Evolutionary conservation across 2,113 vertebrate genomes (phyloP), one percentile per base, ranked within the genome.

Genomic region (Aspiorhynchus laticeps): DNA sequence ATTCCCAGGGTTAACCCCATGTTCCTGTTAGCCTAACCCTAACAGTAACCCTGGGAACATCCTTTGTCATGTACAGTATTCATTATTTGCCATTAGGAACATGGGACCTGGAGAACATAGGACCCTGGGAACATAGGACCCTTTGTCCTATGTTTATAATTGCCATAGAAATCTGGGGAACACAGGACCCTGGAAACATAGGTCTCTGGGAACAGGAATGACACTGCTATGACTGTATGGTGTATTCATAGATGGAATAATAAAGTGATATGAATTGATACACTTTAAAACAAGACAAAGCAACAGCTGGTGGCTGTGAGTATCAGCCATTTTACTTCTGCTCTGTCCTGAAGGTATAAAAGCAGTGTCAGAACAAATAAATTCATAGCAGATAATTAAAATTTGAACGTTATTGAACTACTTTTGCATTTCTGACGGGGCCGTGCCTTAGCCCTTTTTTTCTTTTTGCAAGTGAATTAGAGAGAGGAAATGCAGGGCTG

Each of bases 401-500:
- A 17, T 69, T 8, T 69, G 14, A 73, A 38, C 31, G 3, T 24
- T 38, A 21, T 21, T 48, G 11, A 48, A 48, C 0, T 2, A 2
- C 17, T 38, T 88, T 80, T 82, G 38, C 59, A 36, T 63, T 80
- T 85, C 41, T 81, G 80, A 74, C 53, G 51, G 38, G 24, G 80
- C 33, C 65, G 48, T 86, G 84, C 86, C 80, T 36, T 41, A 73
- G 0, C 7, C 33, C 5, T 38, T 73, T 36, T 36, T 36, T 24
- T 73, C 17, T 71, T 80, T 88, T 63, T 75, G 63, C 9, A 53
- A 84, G 21, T 33, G 63, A 80, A 46, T 80, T 79, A 63, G 28
- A 43, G 46, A 19, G 74, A 75, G 80, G 38, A 84, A 82, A 85
- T 85, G 69, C 67, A 69, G 87, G 77, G 76, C 41, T 85, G 71